A percentile compares a stretch with the other conserved stretches of the same genome.
phyloP scores from a whole-genome alignment of 2,113 vertebrate species.

The Nesospiza acunhae region DNA sequence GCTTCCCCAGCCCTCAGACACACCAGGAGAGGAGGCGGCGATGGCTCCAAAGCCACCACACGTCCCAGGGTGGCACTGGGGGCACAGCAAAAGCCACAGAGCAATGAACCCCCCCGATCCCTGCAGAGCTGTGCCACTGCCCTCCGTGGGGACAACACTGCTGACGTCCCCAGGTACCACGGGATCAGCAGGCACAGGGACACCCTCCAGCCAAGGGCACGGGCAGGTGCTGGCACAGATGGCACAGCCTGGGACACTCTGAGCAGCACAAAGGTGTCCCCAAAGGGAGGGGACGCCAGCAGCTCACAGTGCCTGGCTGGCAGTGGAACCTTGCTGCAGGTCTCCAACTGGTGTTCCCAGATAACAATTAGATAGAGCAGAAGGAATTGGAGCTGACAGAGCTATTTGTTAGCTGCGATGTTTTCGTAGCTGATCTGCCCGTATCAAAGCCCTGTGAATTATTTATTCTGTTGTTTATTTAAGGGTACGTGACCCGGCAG shows the following conservation, averaged over 20 bases:
- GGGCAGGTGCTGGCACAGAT: not conserved
- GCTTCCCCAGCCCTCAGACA: not conserved
- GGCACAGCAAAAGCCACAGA: not conserved
- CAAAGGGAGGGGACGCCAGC: not conserved
- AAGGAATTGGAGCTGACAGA: constrained; percentile 84
- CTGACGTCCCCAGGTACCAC: not conserved
- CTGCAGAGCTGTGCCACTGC: not conserved
- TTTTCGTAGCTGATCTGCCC: constrained; percentile 65
- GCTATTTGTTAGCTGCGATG: constrained; percentile 80
- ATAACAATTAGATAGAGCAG: constrained; percentile 84
- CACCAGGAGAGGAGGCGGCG: not conserved
- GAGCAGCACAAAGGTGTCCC: not conserved
- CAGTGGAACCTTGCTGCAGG: constrained; percentile 74
- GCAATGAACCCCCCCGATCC: not conserved
- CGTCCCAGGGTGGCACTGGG: fast-evolving
- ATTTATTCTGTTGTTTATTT: constrained; percentile 80
- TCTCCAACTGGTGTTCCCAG: constrained; percentile 74
- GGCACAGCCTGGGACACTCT: not conserved
- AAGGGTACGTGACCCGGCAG: constrained; percentile 64
- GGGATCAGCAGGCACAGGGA: not conserved
- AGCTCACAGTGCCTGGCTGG: constrained; percentile 14
- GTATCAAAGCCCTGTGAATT: constrained; percentile 64
- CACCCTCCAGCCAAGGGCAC: not conserved
- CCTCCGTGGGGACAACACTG: fast-evolving
- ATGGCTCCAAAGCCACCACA: not conserved